These are phyloP conservation scores for Entomyzon cyanotis DNA, from an alignment of 2,113 vertebrate species.

Conservation along the genomic window DNA sequence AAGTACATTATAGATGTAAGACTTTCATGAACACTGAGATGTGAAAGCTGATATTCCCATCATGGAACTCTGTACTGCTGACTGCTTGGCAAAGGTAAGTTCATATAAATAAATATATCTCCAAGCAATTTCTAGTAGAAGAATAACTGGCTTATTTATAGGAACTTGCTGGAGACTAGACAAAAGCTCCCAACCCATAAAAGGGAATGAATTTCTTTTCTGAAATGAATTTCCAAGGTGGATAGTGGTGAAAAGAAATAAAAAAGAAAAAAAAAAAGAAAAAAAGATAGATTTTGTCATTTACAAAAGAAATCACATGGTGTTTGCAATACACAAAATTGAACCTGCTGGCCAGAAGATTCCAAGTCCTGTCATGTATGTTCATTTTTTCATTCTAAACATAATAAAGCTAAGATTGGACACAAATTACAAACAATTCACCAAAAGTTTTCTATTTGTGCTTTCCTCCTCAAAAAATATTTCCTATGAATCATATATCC, in stretches of 20 bases:
- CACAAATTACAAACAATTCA: not conserved
- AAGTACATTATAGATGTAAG: not conserved
- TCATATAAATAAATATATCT: not conserved
- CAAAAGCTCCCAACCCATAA: not conserved
- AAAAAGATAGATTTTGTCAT: not conserved
- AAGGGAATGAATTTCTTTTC: not conserved
- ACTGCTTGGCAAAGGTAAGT: not conserved
- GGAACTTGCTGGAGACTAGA: not conserved
- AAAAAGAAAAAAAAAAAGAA: accelerated
- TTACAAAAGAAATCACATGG: not conserved
- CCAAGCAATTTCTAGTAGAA: not conserved
- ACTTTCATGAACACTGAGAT: not conserved
- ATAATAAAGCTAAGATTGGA: not conserved
- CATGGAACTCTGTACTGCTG: not conserved
- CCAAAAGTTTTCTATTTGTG: not conserved
- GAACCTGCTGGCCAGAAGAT: not conserved
- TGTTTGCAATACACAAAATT: not conserved
- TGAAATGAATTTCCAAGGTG: not conserved
- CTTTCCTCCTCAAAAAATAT: not conserved
- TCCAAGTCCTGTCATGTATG: not conserved
- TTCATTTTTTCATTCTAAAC: not conserved
- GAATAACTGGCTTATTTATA: not conserved
- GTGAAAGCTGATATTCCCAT: not conserved
- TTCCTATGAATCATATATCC: not conserved
- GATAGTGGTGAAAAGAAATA: accelerated